Evolutionary conservation across 2,113 vertebrate species (phyloP).

Genomic region (Dromaius novaehollandiae): DNA sequence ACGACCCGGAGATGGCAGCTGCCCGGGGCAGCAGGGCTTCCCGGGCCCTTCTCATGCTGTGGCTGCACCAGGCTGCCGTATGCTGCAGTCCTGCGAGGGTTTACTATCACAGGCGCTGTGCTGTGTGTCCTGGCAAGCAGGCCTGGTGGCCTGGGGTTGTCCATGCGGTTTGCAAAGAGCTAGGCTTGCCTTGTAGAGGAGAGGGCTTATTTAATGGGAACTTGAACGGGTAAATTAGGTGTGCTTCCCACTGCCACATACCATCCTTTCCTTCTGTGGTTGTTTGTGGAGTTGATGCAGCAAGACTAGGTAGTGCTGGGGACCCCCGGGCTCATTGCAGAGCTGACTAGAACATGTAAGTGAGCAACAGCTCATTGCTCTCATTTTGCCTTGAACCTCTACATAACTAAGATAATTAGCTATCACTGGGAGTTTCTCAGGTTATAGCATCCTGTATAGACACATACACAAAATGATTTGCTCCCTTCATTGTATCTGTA

Average conservation of each 20-base stretch:
- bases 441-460: neutral
- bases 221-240: neutral
- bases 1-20: neutral
- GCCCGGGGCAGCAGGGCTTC: neutral
- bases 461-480: neutral
- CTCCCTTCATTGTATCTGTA: neutral
- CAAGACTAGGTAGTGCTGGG: neutral
- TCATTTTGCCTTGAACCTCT: neutral
- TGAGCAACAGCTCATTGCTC: neutral
- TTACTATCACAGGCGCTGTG: neutral
- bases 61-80: neutral
- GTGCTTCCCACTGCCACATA: neutral
- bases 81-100: fast-evolving
- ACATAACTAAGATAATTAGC: neutral
- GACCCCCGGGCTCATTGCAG: neutral
- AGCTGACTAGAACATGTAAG: neutral
- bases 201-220: neutral
- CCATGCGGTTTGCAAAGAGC: neutral
- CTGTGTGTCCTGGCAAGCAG: neutral
- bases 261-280: neutral
- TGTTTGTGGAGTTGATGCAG: neutral
- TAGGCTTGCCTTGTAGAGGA: neutral
- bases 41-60: neutral
- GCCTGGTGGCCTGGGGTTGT: neutral
- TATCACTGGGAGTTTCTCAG: neutral